Evolutionary conservation across 1,140 invertebrate species (phyloP), one percentile per base, ranked within the genome.

Genomic region (Drosophila melanica): DNA sequence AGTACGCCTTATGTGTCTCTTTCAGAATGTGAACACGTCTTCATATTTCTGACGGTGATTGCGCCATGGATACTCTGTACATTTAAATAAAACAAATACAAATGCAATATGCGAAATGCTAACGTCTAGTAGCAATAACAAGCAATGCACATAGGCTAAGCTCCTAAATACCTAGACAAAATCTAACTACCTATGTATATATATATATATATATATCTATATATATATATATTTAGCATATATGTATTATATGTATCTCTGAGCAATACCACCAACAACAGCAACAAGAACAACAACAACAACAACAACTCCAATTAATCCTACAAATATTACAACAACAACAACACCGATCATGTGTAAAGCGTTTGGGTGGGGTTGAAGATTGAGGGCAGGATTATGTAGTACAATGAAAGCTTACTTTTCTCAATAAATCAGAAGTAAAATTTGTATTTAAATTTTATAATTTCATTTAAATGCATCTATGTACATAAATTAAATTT

Each of bases 1-100:
- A 90, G 90, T 91, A 91, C 85, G 82, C 82, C 77, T 91, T 91
- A 81, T 89, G 84, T 89, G 77, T 91, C 82, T 91, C 90, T 91
- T 91, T 91, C 90, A 91, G 90, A 91, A 91, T 89, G 85, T 91
- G 90, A 91, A 91, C 77, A 78, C 78, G 75, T 75, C 85, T 85
- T 91, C 90, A 91, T 91, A 91, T 90, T 91, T 91, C 90, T 91
- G 90, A 91, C 90, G 85, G 75, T 91, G 90, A 89, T 91, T 71
- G 80, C 84, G 90, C 82, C 90, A 76, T 91, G 90, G 90, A 91
- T 90, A 86, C 80, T 90, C 73, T 87, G 84, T 87, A 89, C 89
- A 89, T 79, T 89, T 69, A 85, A 76, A 73, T 79, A 87, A 77
- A 64, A 72, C 54, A 33, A 78, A 37, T 8, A 64, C 45, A 57